Conservation (phyloP, 1,140 invertebrate species). For the Drosophila varians region DNA sequence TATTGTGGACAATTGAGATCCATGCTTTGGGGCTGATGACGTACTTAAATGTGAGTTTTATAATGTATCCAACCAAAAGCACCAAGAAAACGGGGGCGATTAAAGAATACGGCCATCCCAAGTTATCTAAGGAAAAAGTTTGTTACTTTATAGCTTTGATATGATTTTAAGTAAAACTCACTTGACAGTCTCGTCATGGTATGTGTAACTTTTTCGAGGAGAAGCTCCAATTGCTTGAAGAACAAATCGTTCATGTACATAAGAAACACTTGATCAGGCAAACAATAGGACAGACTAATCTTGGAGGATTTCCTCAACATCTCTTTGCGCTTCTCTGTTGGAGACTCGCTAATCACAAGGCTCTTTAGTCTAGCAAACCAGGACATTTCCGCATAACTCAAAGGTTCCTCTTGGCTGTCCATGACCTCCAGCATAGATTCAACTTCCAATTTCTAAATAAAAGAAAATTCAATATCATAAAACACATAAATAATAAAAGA, state of each 20-base stretch:
- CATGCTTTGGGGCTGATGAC: slow-evolving; percentile 65
- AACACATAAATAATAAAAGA: too few relatives aligned
- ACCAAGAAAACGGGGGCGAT: slow-evolving; percentile 50
- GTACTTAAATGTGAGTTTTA: slow-evolving; percentile 74
- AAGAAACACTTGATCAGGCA: slow-evolving; percentile 69
- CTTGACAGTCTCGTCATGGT: slow-evolving; percentile 37
- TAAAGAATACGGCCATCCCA: slow-evolving; percentile 52
- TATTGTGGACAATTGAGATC: slow-evolving; percentile 29
- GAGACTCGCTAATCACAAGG: slow-evolving; percentile 6
- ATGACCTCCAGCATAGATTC: slow-evolving; percentile 65
- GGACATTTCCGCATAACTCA: neutral
- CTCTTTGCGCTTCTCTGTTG: slow-evolving; percentile 22
- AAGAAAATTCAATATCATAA: neutral
- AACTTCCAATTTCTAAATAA: slow-evolving; percentile 60
- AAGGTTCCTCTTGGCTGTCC: slow-evolving; percentile 26
- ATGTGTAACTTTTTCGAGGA: slow-evolving; percentile 52
- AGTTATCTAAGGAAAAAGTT: neutral
- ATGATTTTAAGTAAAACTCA: slow-evolving; percentile 19
- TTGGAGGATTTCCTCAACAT: slow-evolving; percentile 65
- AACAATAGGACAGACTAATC: slow-evolving; percentile 51
- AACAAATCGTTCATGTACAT: slow-evolving; percentile 67
- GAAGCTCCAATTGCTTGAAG: slow-evolving; percentile 56
- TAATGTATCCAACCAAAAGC: slow-evolving; percentile 49
- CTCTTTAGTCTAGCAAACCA: slow-evolving; percentile 16
- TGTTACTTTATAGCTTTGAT: neutral